Base-by-base conservation (phyloP, 2,113 vertebrate genomes). In the Bucco capensis region DNA sequence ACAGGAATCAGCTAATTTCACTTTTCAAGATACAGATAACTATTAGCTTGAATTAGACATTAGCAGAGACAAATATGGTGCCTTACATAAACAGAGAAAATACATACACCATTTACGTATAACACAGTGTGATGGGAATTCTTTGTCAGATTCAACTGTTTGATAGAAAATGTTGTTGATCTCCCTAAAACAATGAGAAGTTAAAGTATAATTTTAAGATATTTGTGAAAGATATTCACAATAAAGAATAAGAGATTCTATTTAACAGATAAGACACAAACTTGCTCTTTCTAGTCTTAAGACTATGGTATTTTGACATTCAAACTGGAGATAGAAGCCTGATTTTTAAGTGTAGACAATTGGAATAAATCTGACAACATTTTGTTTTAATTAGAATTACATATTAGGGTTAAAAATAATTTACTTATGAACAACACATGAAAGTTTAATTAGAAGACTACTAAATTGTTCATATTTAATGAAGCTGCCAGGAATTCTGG, bases 381-480 rank as follows among this genome's bases (percentile, higher is more conserved):
- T 94, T 92, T 82, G 87, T 79, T 95, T 92, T 94, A 90, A 92
- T 77, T 90, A 79, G 86, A 90, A 64, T 87, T 95, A 65, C 86
- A 87, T 76, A 80, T 85, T 93, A 94, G 67, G 65, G 89, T 95
- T 94, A 94, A 88, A 91, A 90, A 64, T 53, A 96, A 77, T 38
- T 47, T 93, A 14, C 40, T 83, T 23, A 40, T 31, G 83, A 94
- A 65, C 57, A 75, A 85, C 56, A 33, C 23, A 88, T 91, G 66
- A 81, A 94, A 89, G 24, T 93, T 94, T 88, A 91, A 96, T 95
- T 95, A 83, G 93, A 84, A 92, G 80, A 64, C 17, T 18, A 66
- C n/a, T 96, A 78, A 90, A 94, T 96, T 88, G 94, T 95, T 96
- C 90, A 95, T 84, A 70, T 93, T 88, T 94, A 96, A 94, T 88